Base-by-base conservation (phyloP, 1,140 invertebrate genomes). In the Trichomalopsis sarcophagae region DNA sequence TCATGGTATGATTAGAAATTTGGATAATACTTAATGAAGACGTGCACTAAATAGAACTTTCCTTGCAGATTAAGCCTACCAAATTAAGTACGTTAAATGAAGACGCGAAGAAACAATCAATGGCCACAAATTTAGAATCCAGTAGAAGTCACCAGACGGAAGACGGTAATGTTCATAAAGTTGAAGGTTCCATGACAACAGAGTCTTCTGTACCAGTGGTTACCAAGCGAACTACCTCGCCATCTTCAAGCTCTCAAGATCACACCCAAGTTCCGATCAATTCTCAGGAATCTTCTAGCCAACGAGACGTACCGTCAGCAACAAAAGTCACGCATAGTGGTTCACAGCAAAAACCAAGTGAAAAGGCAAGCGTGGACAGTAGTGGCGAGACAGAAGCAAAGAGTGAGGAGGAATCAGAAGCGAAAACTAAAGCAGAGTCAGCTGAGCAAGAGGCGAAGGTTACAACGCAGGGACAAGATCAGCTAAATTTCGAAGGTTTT, bases 401-500 rank as follows among this genome's bases (percentile, higher is more conserved):
- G 71, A 83, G 9, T 1, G 86, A 1, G 9, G 88, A 90, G 14
- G 86, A 2, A 23, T 11, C 83, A 85, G 71, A 83, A 21, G 0
- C 47, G 40, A 81, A 81, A 82, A 23, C 21, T 7, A 85, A 78
- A 88, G 44, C 55, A 5, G 55, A 89, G 82, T 47, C 50, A 79
- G 21, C 68, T 30, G 66, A 76, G 84, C 30, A 91, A 77, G 90
- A 91, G 23, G 86, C 85, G 10, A 91, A 91, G 88, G 87, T 89
- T 27, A 84, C 87, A 3, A 23, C 86, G 7, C 36, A 80, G 10
- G 55, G 55, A n/a, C 90, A 92, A 44, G 93, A 94, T 87, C 89
- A 92, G 13, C 81, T 92, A 11, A 88, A 89, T 2, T 88, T 94
- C 11, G 94, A 94, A 33, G 30, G 30, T 23, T 88, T 94, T n/a